A percentile compares a stretch with the other conserved stretches of the same genome.
Evolutionary conservation across 1,140 invertebrate genomes (phyloP).

Genomic region (Drosophila kikkawai): DNA sequence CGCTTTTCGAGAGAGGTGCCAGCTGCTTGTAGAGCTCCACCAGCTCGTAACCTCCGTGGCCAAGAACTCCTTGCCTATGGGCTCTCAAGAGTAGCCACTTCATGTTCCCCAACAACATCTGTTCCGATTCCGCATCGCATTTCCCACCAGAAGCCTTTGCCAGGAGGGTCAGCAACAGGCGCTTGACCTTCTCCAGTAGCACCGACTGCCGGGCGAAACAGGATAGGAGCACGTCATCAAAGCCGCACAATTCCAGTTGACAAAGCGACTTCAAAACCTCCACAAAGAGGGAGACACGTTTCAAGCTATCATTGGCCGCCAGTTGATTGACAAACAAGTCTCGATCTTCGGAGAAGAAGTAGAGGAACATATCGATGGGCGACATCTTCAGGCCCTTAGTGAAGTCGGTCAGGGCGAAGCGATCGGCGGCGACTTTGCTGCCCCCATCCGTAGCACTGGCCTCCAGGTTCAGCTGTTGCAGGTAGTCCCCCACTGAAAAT

Average conservation of each 20-base stretch:
- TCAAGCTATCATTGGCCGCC: constrained; percentile 48
- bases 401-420: constrained; percentile 51
- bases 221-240: constrained; percentile 40
- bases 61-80: constrained; percentile 49
- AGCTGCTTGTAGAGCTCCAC: constrained; percentile 54
- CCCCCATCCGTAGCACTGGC: background rate
- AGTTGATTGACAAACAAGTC: constrained; percentile 68
- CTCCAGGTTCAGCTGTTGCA: constrained; percentile 21
- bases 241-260: constrained; percentile 85
- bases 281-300: constrained; percentile 63
- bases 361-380: constrained; percentile 76
- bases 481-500: constrained; percentile 18
- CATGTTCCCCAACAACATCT: constrained; percentile 45
- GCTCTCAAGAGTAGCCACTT: constrained; percentile 56
- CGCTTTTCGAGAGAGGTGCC: constrained; percentile 16
- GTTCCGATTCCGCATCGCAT: constrained; percentile 41
- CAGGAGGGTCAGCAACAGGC: constrained; percentile 25
- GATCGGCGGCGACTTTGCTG: background rate
- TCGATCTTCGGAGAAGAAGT: constrained; percentile 67
- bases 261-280: constrained; percentile 85
- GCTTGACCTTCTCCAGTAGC: constrained; percentile 41
- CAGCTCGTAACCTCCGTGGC: constrained; percentile 27
- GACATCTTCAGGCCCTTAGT: constrained; percentile 33
- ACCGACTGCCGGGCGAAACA: constrained; percentile 44
- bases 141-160: constrained; percentile 2